These are phyloP conservation scores for Ammodytes marinus DNA, from an alignment of 2,113 vertebrate species.

Conservation along the genomic window DNA sequence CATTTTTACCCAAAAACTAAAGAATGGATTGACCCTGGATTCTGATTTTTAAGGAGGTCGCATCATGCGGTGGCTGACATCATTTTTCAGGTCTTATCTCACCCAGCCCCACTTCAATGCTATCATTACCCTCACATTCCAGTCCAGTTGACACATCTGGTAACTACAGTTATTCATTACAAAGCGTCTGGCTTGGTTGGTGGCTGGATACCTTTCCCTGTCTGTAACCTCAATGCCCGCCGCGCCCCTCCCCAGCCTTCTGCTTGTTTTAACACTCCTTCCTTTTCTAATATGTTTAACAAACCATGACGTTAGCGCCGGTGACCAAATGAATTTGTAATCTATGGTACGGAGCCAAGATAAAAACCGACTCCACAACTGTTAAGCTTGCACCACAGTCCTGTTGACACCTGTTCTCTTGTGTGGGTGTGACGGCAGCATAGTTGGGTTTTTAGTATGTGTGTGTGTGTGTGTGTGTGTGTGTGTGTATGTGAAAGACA, in stretches of 20 bases:
- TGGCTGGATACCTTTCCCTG: constrained; percentile 5
- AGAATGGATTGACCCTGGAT: background rate
- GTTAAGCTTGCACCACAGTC: background rate
- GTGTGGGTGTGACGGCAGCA: constrained; percentile 16
- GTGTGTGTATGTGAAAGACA: background rate
- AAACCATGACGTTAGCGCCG: background rate
- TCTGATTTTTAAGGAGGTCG: background rate
- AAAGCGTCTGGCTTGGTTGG: background rate
- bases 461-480: too few relatives aligned
- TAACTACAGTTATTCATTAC: background rate
- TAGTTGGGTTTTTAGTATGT: too few relatives aligned
- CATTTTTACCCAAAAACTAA: background rate
- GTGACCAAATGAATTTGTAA: constrained; percentile 33
- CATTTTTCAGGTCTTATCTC: constrained; percentile 3
- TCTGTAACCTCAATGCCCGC: background rate
- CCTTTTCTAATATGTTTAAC: constrained; percentile 13
- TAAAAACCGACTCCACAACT: constrained; percentile 6
- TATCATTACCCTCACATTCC: background rate
- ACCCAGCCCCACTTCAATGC: background rate
- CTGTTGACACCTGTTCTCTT: constrained; percentile 47
- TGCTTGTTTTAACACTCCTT: constrained; percentile 18
- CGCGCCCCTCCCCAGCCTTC: background rate
- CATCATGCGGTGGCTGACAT: background rate
- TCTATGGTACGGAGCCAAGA: constrained; percentile 6
- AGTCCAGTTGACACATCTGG: background rate